Percentiles rank a stretch among this genome's conserved stretches.
These are phyloP conservation scores for Labeo calbasu DNA, from an alignment of 2,797 vertebrate species.

Conservation along the genomic window DNA sequence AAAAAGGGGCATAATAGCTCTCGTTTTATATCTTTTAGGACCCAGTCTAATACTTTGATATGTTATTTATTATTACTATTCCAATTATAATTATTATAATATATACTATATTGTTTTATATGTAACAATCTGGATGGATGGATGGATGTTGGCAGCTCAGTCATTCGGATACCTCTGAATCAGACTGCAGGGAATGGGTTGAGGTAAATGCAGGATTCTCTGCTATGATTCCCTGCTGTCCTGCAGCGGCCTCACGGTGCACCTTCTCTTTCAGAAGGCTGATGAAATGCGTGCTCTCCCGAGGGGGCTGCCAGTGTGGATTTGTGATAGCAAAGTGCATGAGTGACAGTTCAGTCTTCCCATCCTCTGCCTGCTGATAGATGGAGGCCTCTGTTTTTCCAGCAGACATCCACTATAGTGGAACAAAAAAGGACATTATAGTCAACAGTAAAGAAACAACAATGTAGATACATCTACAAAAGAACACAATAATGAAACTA, in stretches of 20 bases:
- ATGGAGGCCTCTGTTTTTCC: constrained; percentile 96
- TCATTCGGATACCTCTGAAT: constrained; percentile 84
- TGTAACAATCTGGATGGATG: not conserved
- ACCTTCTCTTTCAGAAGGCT: constrained; percentile 95
- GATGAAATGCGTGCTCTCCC: constrained; percentile 94
- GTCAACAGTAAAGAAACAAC: not conserved
- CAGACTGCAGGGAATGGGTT: constrained; percentile 84
- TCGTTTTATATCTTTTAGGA: not conserved
- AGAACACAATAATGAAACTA: not conserved
- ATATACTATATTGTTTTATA: too few species aligned
- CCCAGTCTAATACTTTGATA: not conserved
- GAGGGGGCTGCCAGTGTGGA: constrained; percentile 95
- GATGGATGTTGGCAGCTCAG: not conserved
- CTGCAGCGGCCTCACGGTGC: constrained; percentile 86
- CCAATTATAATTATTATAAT: too few species aligned
- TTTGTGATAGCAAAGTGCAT: constrained; percentile 99
- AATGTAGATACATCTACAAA: not conserved
- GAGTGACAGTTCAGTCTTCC: constrained; percentile 96
- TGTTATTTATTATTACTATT: not conserved
- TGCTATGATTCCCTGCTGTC: constrained; percentile 78
- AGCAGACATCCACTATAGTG: constrained; percentile 90
- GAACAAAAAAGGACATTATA: constrained; percentile 8
- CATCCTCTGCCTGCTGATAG: constrained; percentile 97
- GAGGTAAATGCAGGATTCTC: constrained; percentile 86
- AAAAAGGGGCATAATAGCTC: too few species aligned